Base-by-base conservation (phyloP, 2,797 vertebrate species). In the Hydrocynus forskahlii region DNA sequence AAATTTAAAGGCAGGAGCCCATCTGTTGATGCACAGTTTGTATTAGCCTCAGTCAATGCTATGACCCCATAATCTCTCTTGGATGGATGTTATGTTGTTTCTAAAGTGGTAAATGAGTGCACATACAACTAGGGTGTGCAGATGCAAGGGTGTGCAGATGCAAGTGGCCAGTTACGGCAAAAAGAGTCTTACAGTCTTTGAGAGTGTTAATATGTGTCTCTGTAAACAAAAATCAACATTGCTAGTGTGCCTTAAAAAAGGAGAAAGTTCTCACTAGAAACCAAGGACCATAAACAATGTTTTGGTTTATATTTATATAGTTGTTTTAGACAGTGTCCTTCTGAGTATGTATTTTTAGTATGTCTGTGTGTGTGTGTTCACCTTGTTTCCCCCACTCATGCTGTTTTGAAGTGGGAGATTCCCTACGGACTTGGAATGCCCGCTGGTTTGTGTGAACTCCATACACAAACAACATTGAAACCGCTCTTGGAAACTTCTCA, bases 331-430 rank as follows among this genome's bases (percentile, higher is more conserved):
- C n/a, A 21, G 35, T 74, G 16, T 63, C 38, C 55, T 45, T 17
- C n/a, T 29, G 17, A n/a, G 50, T 75, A 29, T 67, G 62, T n/a
- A n/a, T 45, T 50, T 55, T 45, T 19, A 43, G 54, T 23, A 64
- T 55, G 48, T 73, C 38, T 66, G n/a, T 78, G 66, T 75, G 59
- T 71, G 66, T 54, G 48, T n/a, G 54, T 72, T 60, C 69, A 83
- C 70, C 75, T 81, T 85, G 81, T 80, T 85, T 85, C 80, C 78
- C 40, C 78, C 55, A 66, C 50, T 76, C 69, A 57, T 62, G 78
- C 81, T 83, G 81, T 83, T 85, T 83, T 83, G 57, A 80, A 80
- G 55, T 82, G 55, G n/a, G 69, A 73, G 60, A n/a, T 81, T 81
- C 84, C 74, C 69, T 54, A 43, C 81, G 81, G 84, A 85, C 73